Conservation (phyloP, 2,113 vertebrate genomes). For the Tamias sibiricus region DNA sequence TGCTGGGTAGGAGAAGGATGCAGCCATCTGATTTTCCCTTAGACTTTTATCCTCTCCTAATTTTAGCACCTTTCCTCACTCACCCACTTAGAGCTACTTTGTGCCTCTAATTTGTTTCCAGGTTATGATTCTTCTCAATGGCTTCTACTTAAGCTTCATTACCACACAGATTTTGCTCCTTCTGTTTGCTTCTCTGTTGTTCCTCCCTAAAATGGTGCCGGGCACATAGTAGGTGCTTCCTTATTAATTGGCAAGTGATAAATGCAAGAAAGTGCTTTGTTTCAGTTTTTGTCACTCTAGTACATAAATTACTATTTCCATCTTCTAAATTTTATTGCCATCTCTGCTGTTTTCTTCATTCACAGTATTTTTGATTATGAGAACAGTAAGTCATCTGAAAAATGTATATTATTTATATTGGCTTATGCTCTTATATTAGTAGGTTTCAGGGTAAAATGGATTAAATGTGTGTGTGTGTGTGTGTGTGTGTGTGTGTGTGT, state of each 20-base stretch:
- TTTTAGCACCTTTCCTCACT: background rate
- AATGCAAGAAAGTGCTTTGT: background rate
- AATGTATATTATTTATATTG: background rate
- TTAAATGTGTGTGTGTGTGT: no score
- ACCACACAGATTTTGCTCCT: background rate
- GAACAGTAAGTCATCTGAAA: background rate
- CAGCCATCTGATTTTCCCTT: background rate
- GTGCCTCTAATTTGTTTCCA: background rate
- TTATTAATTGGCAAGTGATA: background rate
- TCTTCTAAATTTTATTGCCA: background rate
- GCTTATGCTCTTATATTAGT: background rate
- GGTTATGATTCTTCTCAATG: background rate
- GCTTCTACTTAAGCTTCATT: background rate
- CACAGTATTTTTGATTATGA: background rate
- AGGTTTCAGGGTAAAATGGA: background rate
- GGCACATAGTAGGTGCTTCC: background rate
- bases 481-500: no score
- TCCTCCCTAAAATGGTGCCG: background rate
- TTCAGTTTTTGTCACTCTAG: background rate
- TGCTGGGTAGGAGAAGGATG: background rate
- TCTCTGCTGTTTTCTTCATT: background rate
- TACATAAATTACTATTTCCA: background rate
- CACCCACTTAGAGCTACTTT: background rate
- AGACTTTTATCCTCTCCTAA: background rate
- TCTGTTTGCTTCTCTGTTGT: background rate